A percentile compares a stretch with the other conserved stretches of the same genome.
These are phyloP conservation scores for Menidia beryllina DNA, from an alignment of 2,113 vertebrate genomes.

Conservation along the genomic window DNA sequence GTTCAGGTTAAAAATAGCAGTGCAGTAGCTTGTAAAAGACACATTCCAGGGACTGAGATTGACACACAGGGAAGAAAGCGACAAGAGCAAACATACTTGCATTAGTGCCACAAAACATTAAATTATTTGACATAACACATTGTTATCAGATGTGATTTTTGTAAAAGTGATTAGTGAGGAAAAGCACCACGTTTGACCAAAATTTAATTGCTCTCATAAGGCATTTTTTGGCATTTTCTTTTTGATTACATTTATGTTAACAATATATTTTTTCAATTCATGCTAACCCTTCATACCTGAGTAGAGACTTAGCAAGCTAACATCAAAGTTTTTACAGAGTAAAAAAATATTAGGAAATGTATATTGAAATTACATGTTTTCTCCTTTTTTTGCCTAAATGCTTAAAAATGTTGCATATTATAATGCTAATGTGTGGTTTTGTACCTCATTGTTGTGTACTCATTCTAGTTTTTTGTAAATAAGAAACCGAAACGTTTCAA, in stretches of 20 bases:
- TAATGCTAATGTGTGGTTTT: not conserved
- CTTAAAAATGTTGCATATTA: not conserved
- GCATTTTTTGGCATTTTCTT: not conserved
- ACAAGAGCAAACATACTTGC: not conserved
- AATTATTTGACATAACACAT: no score
- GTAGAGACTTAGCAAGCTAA: not conserved
- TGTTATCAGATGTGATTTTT: not conserved
- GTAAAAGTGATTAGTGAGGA: not conserved
- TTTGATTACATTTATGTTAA: not conserved
- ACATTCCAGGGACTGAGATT: not conserved
- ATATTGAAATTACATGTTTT: not conserved
- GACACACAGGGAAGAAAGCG: not conserved
- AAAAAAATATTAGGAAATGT: not conserved
- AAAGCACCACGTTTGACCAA: not conserved
- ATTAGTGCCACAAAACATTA: not conserved
- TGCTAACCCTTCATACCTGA: not conserved
- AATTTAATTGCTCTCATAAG: not conserved
- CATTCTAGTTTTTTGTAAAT: not conserved
- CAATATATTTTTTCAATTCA: not conserved
- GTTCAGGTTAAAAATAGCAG: constrained; percentile 1
- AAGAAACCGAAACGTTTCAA: no score
- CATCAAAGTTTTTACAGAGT: not conserved
- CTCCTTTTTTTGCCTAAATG: not conserved
- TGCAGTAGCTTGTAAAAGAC: not conserved
- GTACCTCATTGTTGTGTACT: not conserved